Evolutionary conservation across 2,888 invertebrate species (phyloP).

Genomic region (Napeogenes inachia): DNA sequence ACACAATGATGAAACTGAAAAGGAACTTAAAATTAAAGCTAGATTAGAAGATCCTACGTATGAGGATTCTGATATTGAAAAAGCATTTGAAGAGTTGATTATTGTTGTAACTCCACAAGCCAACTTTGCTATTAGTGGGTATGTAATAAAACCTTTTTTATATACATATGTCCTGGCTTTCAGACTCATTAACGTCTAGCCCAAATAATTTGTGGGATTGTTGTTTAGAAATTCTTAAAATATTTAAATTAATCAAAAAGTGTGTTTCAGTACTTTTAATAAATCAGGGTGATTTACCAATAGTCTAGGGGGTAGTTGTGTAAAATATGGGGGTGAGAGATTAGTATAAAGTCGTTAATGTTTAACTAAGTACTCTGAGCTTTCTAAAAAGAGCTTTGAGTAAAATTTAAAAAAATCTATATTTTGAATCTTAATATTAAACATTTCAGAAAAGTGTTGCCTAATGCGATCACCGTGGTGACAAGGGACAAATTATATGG

Average conservation of each 20-base stretch:
- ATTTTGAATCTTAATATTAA: too few relatives aligned
- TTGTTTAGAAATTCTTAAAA: too few relatives aligned
- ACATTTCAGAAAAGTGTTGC: slow-evolving; percentile 52
- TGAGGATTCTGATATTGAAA: slow-evolving; percentile 45
- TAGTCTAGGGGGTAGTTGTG: too few relatives aligned
- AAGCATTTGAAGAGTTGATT: slow-evolving; percentile 36
- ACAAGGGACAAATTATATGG: slow-evolving; percentile 49
- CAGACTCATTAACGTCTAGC: too few relatives aligned
- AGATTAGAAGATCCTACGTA: slow-evolving; percentile 49
- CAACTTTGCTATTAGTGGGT: slow-evolving; percentile 53
- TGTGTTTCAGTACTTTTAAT: too few relatives aligned
- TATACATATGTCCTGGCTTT: slow-evolving; percentile 14
- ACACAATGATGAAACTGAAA: slow-evolving; percentile 37
- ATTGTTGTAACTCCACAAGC: slow-evolving; percentile 48
- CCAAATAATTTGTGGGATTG: neutral
- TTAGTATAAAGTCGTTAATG: too few relatives aligned
- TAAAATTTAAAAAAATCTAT: too few relatives aligned
- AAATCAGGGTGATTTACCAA: too few relatives aligned
- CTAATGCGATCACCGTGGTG: slow-evolving; percentile 52
- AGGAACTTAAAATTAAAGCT: slow-evolving; percentile 42
- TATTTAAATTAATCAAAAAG: too few relatives aligned
- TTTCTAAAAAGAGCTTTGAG: too few relatives aligned
- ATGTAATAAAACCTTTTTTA: slow-evolving; percentile 29
- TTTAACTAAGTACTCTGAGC: too few relatives aligned
- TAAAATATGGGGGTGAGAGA: too few relatives aligned